Base-by-base conservation (phyloP, 2,888 invertebrate genomes). In the Enchytraeus crypticus region DNA sequence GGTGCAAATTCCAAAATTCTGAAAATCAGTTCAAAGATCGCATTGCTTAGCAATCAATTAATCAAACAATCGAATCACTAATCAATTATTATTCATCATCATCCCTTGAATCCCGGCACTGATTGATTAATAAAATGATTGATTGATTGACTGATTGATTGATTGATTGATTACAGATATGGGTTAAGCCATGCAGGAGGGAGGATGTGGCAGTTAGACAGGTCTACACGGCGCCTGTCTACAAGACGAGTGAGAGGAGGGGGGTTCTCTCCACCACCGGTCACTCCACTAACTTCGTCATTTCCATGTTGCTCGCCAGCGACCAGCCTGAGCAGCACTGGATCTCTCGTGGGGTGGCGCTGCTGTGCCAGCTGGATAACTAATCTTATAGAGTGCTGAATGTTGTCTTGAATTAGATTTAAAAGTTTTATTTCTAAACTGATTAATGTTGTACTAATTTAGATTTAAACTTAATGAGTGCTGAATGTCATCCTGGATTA, bases 151-250 rank as follows among this genome's bases (percentile, higher is more conserved):
- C n/a, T n/a, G n/a, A n/a, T n/a, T n/a, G n/a, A n/a, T n/a, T n/a
- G n/a, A n/a, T n/a, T n/a, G n/a, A n/a, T n/a, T n/a, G n/a, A n/a
- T n/a, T n/a, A n/a, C 73, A 89, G 89, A 86, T 92, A 53, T 90
- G 90, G 90, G 77, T 92, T 75, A 85, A 87, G 63, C 92, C 92
- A 0, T 78, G 87, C 53, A 77, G 77, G 70, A 84, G 85, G 57
- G 83, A 83, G 1, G 87, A 91, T 67, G 79, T 85, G 1, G 80
- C 82, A 5, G 69, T 71, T 38, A 82, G 82, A 30, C 82, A 83
- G 30, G 84, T 84, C 64, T 92, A 92, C 81, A 81, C 84, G 66
- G 90, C 58, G 5, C 64, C 64, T 1, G 61, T 62, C 33, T 64
- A 64, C 59, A 64, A 64, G 56, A 64, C 64, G 14, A 64, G 64